Conservation (phyloP, 64 coral and sea anemone species). For the Stichodactyla helianthus region DNA sequence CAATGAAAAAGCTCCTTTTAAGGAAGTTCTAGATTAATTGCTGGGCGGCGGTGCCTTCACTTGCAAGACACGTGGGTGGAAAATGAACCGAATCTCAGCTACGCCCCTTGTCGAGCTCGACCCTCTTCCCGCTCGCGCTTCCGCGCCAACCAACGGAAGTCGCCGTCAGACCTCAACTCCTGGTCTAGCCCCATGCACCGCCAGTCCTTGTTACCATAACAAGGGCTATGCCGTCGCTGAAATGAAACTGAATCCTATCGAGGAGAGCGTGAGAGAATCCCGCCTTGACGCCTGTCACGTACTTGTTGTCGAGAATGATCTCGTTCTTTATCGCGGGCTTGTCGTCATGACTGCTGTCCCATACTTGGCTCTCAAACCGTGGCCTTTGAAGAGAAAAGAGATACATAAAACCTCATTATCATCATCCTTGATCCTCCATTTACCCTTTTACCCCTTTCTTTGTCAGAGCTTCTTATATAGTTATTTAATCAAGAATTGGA, state of each 20-base stretch:
- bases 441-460: not conserved
- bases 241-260: not conserved
- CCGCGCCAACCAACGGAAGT: constrained; percentile 2
- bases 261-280: not conserved
- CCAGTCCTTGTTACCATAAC: not conserved
- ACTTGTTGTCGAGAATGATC: not conserved
- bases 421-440: not conserved
- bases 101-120: not conserved
- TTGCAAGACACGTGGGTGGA: not conserved
- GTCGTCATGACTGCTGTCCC: too few species aligned
- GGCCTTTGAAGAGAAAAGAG: too few species aligned
- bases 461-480: not conserved
- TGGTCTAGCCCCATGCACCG: not conserved
- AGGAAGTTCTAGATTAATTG: constrained; percentile 17
- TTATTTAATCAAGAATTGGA: too few species aligned
- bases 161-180: not conserved
- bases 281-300: not conserved
- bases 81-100: not conserved
- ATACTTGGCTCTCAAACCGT: too few species aligned
- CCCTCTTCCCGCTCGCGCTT: not conserved
- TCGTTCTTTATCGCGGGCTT: too few species aligned
- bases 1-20: not conserved
- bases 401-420: too few species aligned
- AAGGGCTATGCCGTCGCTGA: not conserved
- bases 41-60: not conserved